Base-by-base conservation (phyloP, 2,888 invertebrate species). In the Chrysolina americana region DNA sequence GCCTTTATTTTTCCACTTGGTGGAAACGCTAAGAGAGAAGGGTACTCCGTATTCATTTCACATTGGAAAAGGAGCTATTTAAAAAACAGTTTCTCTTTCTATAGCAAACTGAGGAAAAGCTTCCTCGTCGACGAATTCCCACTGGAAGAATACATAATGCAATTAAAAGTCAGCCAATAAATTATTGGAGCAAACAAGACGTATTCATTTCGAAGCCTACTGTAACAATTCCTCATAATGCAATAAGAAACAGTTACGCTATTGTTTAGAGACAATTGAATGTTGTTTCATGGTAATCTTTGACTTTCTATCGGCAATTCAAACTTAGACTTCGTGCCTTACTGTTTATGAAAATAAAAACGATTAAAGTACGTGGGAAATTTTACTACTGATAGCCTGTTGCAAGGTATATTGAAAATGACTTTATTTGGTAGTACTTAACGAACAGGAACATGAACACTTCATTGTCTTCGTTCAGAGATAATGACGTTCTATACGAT, bases 191-290 rank as follows among this genome's bases (percentile, higher is more conserved):
- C 76, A 76, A 76, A 74, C 73, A 68, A 65, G 73, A 75, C 71
- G 73, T 77, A 77, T 77, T 72, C 70, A 75, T 76, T 76, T 76
- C 73, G 75, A 75, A 72, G 74, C 75, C 76, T 76, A 74, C 78
- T 75, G 73, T 68, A 68, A 48, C 74, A 76, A 75, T 74, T 77
- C 78, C 68, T 73, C 73, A 73, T 70, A 73, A 70, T 70, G 73
- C 71, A 74, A 77, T 73, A 77, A 76, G 73, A 71, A 77, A 77
- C 79, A 77, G 78, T 78, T 79, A 77, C 66, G 69, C 81, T 70
- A 81, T 81, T 81, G 81, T 81, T 78, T 79, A 68, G 70, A 78
- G 80, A 81, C 81, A 81, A 80, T 81, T 68, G 76, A 77, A 79
- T 73, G 76, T 74, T 77, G 77, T 76, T 75, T 76, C 76, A 78